phyloP scores from a whole-genome alignment of 2,797 vertebrate genomes.

The Peromyscus aztecus region DNA sequence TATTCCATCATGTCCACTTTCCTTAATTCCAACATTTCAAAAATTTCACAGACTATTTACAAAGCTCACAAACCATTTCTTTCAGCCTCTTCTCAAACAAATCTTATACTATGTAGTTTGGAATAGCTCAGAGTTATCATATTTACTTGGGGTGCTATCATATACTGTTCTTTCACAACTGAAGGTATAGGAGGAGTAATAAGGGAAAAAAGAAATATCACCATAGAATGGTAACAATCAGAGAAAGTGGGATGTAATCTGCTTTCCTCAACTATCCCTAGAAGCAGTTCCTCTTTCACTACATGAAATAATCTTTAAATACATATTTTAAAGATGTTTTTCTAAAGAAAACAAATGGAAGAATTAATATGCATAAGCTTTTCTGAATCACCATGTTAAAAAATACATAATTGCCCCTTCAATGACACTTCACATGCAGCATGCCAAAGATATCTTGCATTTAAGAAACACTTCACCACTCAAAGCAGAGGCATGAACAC shows the following conservation, averaged over 20 bases:
- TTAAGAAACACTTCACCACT: neutral
- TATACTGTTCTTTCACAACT: neutral
- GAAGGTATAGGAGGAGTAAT: neutral
- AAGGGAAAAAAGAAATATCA: neutral
- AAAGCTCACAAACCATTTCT: neutral
- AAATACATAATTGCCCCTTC: neutral
- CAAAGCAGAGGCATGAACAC: neutral
- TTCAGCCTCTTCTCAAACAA: conserved; percentile 11
- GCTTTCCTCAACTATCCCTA: neutral
- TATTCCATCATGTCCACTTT: neutral
- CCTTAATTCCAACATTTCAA: neutral
- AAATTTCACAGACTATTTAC: neutral
- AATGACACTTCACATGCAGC: neutral
- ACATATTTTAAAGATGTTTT: neutral
- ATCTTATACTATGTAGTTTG: neutral
- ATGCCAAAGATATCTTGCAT: neutral
- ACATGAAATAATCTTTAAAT: conserved; percentile 11
- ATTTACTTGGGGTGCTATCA: neutral
- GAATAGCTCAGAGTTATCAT: neutral
- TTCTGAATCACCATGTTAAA: conserved; percentile 17
- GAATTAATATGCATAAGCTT: neutral
- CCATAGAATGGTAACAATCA: neutral
- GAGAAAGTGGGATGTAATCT: neutral
- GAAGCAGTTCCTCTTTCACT: neutral
- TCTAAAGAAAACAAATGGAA: neutral